These are phyloP conservation scores for Microctenopoma stevenorrisi DNA, from an alignment of 2,797 vertebrate species.

Conservation along the genomic window DNA sequence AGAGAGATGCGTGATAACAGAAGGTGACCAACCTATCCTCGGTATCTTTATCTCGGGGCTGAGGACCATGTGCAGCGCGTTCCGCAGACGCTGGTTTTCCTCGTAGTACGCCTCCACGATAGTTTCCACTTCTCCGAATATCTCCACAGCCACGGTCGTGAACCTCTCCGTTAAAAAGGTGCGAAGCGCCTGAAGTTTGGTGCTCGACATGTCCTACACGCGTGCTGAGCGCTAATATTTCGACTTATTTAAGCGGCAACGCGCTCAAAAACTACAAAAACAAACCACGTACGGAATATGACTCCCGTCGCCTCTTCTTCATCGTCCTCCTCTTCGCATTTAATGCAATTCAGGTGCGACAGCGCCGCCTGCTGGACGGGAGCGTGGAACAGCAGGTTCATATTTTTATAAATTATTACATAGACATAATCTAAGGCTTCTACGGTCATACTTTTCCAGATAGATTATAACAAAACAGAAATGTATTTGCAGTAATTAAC, in stretches of 20 bases:
- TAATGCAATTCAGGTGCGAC: too few relatives aligned
- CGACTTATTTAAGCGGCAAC: fast-evolving
- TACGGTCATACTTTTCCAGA: too few relatives aligned
- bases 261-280: not conserved
- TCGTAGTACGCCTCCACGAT: slow-evolving; percentile 44
- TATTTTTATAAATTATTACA: too few relatives aligned
- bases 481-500: too few relatives aligned
- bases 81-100: slow-evolving; percentile 61
- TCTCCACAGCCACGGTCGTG: slow-evolving; percentile 44
- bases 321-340: too few relatives aligned
- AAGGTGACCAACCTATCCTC: slow-evolving; percentile 48
- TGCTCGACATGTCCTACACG: slow-evolving; percentile 39
- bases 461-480: too few relatives aligned
- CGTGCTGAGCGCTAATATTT: too few relatives aligned
- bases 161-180: slow-evolving; percentile 55
- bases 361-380: not conserved
- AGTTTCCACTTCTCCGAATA: slow-evolving; percentile 56
- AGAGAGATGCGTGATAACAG: not conserved
- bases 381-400: too few relatives aligned
- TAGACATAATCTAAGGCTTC: too few relatives aligned
- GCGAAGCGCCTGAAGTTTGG: slow-evolving; percentile 20
- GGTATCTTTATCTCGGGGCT: slow-evolving; percentile 45
- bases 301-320: not conserved
- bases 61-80: slow-evolving; percentile 43
- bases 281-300: too few relatives aligned